Evolutionary conservation across 2,888 invertebrate genomes (phyloP).

Genomic region (Eristalinus aeneus): DNA sequence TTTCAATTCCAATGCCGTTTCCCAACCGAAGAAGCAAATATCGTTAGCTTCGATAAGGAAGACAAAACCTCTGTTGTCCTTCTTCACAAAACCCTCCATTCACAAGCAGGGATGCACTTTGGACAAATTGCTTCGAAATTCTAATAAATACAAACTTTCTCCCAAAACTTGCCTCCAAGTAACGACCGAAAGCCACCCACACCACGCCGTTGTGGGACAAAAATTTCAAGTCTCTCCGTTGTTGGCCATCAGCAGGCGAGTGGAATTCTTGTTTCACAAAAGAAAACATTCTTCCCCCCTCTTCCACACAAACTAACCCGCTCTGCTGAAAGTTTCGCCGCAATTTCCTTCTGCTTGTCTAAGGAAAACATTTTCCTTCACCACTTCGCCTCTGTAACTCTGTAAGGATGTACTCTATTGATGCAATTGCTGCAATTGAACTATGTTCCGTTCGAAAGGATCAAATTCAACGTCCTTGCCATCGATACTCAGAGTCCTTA

Average conservation of each 20-base stretch:
- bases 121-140: not conserved
- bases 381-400: not conserved
- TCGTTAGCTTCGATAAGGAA: not conserved
- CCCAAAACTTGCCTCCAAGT: not conserved
- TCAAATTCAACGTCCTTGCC: not conserved
- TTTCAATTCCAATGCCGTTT: not conserved
- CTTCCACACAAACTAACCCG: not conserved
- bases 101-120: not conserved
- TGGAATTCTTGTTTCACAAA: not conserved
- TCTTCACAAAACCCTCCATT: not conserved
- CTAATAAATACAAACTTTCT: not conserved
- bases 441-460: constrained; percentile 12
- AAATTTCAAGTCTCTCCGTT: not conserved
- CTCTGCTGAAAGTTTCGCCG: not conserved
- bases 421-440: constrained; percentile 59
- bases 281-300: not conserved
- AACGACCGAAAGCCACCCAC: not conserved
- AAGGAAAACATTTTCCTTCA: not conserved
- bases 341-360: not conserved
- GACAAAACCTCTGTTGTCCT: not conserved
- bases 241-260: not conserved
- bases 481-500: constrained; percentile 18
- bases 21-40: not conserved
- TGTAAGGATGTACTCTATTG: constrained; percentile 25
- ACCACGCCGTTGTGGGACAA: not conserved